A percentile compares a stretch with the other conserved stretches of the same genome.
Conservation (phyloP, 2,113 vertebrate genomes). For the Diadophis punctatus region DNA sequence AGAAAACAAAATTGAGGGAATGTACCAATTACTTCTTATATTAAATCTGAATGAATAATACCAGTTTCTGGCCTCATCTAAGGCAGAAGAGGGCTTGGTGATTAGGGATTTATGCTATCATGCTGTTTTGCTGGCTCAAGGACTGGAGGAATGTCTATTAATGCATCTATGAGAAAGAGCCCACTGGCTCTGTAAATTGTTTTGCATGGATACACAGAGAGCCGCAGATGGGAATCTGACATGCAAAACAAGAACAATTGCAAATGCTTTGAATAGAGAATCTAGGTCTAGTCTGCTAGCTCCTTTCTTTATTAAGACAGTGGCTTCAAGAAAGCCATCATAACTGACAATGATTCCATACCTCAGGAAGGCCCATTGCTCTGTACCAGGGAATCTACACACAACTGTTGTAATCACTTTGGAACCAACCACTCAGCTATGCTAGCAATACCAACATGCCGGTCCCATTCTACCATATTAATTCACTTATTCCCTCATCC, state of each 20-base stretch:
- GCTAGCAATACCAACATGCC: not conserved
- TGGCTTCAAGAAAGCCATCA: not conserved
- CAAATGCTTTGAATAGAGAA: not conserved
- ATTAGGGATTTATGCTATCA: not conserved
- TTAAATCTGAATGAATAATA: not conserved
- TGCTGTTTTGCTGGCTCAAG: not conserved
- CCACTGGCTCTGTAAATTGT: not conserved
- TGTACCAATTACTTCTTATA: not conserved
- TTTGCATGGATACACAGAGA: not conserved
- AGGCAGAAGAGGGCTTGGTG: not conserved
- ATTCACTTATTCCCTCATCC: not conserved
- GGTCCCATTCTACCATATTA: not conserved
- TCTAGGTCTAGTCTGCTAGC: not conserved
- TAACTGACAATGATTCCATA: not conserved
- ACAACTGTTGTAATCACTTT: not conserved
- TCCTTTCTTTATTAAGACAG: not conserved
- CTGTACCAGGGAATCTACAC: not conserved
- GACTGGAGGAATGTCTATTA: not conserved
- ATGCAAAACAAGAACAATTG: not conserved
- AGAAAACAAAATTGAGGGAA: not conserved
- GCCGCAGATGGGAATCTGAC: not conserved
- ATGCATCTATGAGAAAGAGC: not conserved
- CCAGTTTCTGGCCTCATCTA: not conserved
- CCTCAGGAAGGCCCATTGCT: not conserved
- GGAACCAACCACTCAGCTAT: not conserved